Percentiles rank a stretch among this genome's conserved stretches.
These are phyloP conservation scores for Borostomias antarcticus DNA, from an alignment of 2,797 vertebrate genomes.

Conservation along the genomic window DNA sequence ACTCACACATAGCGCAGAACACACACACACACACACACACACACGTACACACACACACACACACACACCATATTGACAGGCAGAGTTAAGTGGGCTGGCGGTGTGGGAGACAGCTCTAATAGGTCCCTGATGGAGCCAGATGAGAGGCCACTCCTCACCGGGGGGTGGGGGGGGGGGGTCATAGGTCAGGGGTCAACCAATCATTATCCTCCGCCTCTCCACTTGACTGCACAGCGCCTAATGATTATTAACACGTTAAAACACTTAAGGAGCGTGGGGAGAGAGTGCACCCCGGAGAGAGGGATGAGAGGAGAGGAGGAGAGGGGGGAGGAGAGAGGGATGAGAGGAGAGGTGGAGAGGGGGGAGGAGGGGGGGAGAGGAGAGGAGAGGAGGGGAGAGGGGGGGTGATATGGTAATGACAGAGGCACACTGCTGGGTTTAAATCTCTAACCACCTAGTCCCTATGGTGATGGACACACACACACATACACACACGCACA, in stretches of 20 bases:
- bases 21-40: conserved; percentile 35
- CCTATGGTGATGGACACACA: conserved; percentile 63
- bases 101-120: conserved; percentile 75
- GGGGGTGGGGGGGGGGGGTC: too few species aligned
- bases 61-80: conserved; percentile 73
- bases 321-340: conserved; percentile 49
- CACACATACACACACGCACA: conserved; percentile 22
- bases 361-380: conserved; percentile 24
- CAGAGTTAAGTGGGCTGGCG: conserved; percentile 73
- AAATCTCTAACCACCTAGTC: conserved; percentile 74
- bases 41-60: conserved; percentile 48
- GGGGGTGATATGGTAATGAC: conserved; percentile 65
- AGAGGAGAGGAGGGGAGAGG: conserved; percentile 9
- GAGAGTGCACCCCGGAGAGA: conserved; percentile 64
- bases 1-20: background rate
- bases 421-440: conserved; percentile 54
- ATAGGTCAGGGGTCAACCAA: conserved; percentile 64
- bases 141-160: conserved; percentile 72
- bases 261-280: conserved; percentile 76
- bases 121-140: conserved; percentile 79
- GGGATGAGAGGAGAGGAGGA: conserved; percentile 39
- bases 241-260: conserved; percentile 81
- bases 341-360: conserved; percentile 11
- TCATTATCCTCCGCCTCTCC: conserved; percentile 65
- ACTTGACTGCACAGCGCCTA: conserved; percentile 69